Evolutionary conservation across 2,113 vertebrate species (phyloP).

Genomic region (Rhizomys pruinosus): DNA sequence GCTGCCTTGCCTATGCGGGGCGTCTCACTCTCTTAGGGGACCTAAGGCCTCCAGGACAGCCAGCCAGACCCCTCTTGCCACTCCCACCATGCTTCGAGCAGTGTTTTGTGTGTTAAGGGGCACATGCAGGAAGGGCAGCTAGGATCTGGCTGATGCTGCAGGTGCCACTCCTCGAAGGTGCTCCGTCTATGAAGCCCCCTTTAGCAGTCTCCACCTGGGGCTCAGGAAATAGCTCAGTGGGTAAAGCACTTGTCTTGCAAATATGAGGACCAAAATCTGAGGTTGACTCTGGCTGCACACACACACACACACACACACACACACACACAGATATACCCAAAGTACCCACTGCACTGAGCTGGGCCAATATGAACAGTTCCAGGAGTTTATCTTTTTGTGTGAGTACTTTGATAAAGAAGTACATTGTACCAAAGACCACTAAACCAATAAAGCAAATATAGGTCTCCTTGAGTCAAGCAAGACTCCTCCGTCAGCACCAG

Average conservation of each 20-base stretch:
- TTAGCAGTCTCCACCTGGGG: not conserved
- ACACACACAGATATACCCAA: too few relatives aligned
- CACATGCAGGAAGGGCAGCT: not conserved
- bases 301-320: too few relatives aligned
- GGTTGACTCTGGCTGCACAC: too few relatives aligned
- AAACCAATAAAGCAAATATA: too few relatives aligned
- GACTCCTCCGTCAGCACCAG: too few relatives aligned
- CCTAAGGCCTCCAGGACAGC: not conserved
- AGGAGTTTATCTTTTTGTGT: not conserved
- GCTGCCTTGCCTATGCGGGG: not conserved
- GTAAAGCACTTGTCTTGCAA: too few relatives aligned
- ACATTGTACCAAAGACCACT: too few relatives aligned
- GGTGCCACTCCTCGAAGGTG: not conserved
- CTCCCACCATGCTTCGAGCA: not conserved
- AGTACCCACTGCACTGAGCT: not conserved
- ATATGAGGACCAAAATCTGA: too few relatives aligned
- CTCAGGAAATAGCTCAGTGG: too few relatives aligned
- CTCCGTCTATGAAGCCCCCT: too few relatives aligned
- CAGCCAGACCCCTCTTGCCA: not conserved
- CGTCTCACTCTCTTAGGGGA: too few relatives aligned
- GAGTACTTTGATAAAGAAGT: not conserved
- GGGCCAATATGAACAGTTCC: not conserved
- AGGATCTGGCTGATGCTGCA: not conserved
- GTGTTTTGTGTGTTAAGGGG: not conserved
- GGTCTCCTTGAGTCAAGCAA: too few relatives aligned